A percentile compares a stretch with the other conserved stretches of the same genome.
Evolutionary conservation across 2,888 invertebrate genomes (phyloP).

Genomic region (Dione vanillae): DNA sequence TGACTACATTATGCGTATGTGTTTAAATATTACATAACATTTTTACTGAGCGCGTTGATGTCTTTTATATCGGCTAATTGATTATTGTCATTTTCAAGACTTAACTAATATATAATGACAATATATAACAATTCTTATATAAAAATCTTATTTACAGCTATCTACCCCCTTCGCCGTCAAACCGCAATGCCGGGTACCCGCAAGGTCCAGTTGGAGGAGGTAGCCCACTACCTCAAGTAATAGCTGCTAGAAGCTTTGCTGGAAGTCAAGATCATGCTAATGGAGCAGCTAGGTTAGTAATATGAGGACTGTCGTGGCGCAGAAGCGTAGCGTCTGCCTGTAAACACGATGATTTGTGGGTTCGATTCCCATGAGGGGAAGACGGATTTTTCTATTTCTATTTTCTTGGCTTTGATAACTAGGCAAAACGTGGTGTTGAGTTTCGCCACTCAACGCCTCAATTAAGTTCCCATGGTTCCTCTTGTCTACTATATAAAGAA

Average conservation of each 20-base stretch:
- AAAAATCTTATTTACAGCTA: conserved; percentile 58
- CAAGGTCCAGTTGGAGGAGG: conserved; percentile 52
- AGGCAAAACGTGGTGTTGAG: no score
- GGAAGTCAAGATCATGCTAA: conserved; percentile 49
- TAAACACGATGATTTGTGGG: no score
- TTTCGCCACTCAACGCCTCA: no score
- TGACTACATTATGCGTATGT: no score
- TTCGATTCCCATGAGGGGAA: no score
- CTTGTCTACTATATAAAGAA: no score
- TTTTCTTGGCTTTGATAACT: no score
- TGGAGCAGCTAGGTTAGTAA: conserved; percentile 63
- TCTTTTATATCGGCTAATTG: conserved; percentile 7
- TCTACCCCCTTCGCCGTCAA: conserved; percentile 65
- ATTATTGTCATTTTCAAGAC: neutral
- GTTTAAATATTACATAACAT: neutral
- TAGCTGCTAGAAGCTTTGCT: conserved; percentile 64
- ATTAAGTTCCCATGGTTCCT: no score
- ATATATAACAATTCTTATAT: neutral
- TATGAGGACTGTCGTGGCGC: no score
- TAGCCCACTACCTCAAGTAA: conserved; percentile 58
- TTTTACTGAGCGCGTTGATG: conserved; percentile 1
- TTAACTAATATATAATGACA: neutral
- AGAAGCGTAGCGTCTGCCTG: no score
- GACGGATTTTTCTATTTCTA: no score
- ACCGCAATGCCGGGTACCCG: conserved; percentile 58